Conservation (phyloP, 2,113 vertebrate species). For the Zosterops japonicus region DNA sequence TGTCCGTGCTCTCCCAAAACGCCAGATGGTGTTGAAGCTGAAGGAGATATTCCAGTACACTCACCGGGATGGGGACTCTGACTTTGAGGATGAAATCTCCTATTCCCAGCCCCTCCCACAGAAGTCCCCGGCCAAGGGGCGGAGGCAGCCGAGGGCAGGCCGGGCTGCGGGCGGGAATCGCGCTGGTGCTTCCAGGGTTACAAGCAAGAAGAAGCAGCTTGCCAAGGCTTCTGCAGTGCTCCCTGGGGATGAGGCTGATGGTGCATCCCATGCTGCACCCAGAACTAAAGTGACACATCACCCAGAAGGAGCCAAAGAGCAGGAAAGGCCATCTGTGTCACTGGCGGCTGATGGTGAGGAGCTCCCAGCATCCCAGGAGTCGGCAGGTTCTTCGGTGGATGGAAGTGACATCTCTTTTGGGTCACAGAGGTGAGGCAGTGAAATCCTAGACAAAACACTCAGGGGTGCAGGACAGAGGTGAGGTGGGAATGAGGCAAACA, state of each 20-base stretch:
- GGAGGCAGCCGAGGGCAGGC: not conserved
- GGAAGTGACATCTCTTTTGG: conserved; percentile 78
- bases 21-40: conserved; percentile 94
- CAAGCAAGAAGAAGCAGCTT: not conserved
- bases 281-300: not conserved
- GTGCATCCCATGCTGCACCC: not conserved
- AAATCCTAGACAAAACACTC: not conserved
- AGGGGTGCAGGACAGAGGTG: not conserved
- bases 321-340: not conserved
- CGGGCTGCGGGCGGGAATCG: not conserved
- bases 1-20: conserved; percentile 90
- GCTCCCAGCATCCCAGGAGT: conserved; percentile 80
- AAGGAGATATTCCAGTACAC: conserved; percentile 98
- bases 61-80: conserved; percentile 82
- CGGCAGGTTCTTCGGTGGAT: conserved; percentile 73
- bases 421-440: conserved; percentile 71
- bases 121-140: not conserved
- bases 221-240: not conserved
- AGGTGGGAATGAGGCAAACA: not conserved
- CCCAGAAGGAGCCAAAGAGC: not conserved
- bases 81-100: conserved; percentile 75
- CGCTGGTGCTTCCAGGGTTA: not conserved
- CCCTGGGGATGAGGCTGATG: not conserved
- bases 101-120: conserved; percentile 27
- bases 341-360: conserved; percentile 12